Evolutionary conservation across 1,140 invertebrate species (phyloP).

Genomic region (Centruroides vittatus): DNA sequence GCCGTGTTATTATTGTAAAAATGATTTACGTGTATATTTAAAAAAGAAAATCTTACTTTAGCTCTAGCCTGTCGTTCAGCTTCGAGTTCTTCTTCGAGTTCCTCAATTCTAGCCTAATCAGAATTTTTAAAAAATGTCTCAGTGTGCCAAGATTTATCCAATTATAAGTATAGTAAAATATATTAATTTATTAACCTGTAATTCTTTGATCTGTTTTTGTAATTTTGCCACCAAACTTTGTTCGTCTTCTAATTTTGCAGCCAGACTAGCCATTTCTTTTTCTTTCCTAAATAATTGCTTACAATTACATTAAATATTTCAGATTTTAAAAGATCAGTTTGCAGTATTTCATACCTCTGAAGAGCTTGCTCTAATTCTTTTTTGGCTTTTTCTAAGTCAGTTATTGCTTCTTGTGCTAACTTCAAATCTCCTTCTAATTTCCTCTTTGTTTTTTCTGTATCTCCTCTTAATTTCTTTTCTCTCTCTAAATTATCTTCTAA

Average conservation of each 20-base stretch:
- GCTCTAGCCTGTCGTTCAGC: constrained; percentile 90
- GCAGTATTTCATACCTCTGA: constrained; percentile 33
- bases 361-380: constrained; percentile 94
- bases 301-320: not conserved
- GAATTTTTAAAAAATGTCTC: too few species aligned
- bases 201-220: constrained; percentile 98
- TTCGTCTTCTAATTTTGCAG: constrained; percentile 95
- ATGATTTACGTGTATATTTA: too few species aligned
- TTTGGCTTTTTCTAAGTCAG: constrained; percentile 93
- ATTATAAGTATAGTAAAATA: too few species aligned
- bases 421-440: constrained; percentile 92
- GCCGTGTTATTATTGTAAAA: too few species aligned
- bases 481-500: constrained; percentile 93
- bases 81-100: constrained; percentile 95
- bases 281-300: constrained; percentile 51
- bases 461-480: constrained; percentile 94
- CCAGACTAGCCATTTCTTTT: constrained; percentile 86
- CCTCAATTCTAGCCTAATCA: constrained; percentile 66
- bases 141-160: too few species aligned
- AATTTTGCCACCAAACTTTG: constrained; percentile 87
- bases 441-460: constrained; percentile 94
- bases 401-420: constrained; percentile 92
- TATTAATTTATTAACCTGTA: constrained; percentile 42
- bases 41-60: constrained; percentile 36
- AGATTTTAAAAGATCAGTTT: not conserved